phyloP scores from a whole-genome alignment of 2,113 vertebrate genomes.

The Chionomys nivalis region DNA sequence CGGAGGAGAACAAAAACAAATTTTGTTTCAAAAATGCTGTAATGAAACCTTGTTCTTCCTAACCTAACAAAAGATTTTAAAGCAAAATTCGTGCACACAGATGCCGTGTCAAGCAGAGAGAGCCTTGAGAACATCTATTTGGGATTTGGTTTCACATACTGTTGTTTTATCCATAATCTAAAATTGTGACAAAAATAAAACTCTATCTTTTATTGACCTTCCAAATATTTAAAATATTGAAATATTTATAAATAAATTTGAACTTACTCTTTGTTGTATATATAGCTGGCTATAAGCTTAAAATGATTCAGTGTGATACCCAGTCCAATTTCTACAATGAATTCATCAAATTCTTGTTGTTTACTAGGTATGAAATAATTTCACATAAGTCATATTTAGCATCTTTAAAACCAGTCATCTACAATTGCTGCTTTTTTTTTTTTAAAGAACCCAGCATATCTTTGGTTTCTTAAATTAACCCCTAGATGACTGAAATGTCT shows the following conservation, averaged over 20 bases:
- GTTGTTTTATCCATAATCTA: background rate
- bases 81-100: background rate
- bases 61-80: background rate
- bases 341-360: slow-evolving; percentile 11
- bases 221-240: slow-evolving; percentile 16
- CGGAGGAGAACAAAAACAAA: background rate
- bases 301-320: background rate
- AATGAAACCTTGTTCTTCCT: background rate
- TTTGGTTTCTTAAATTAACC: slow-evolving; percentile 39
- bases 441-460: background rate
- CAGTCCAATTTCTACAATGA: background rate
- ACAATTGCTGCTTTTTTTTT: background rate
- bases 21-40: background rate
- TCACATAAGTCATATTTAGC: slow-evolving; percentile 17
- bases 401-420: slow-evolving; percentile 29
- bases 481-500: background rate
- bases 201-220: background rate
- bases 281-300: background rate
- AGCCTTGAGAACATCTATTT: background rate
- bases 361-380: background rate
- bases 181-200: background rate
- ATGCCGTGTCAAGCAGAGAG: background rate
- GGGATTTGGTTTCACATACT: background rate
- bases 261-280: background rate
- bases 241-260: slow-evolving; percentile 35